A percentile compares a stretch with the other conserved stretches of the same genome.
These are phyloP conservation scores for Dromococcyx pavoninus DNA, from an alignment of 2,797 vertebrate species.

Conservation along the genomic window DNA sequence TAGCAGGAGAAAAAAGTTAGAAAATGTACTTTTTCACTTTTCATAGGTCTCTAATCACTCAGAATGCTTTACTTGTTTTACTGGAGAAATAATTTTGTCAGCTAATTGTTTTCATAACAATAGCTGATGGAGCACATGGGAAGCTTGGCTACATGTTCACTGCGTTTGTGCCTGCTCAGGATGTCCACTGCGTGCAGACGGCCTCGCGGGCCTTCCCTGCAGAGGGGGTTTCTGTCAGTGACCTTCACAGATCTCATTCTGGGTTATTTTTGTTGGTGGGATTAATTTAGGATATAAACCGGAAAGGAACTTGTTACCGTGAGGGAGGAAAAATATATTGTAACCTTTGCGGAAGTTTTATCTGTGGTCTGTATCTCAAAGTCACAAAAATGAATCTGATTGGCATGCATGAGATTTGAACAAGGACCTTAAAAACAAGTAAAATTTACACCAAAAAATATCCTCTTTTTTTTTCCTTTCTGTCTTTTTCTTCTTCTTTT, in stretches of 20 bases:
- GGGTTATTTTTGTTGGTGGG: slow-evolving; percentile 29
- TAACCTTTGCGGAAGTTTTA: not conserved
- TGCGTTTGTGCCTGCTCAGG: slow-evolving; percentile 76
- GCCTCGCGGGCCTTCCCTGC: not conserved
- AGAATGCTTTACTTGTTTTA: not conserved
- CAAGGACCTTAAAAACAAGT: not conserved
- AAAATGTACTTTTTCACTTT: not conserved
- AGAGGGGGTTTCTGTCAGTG: slow-evolving; percentile 2
- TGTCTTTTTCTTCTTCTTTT: not conserved
- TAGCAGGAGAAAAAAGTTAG: not conserved
- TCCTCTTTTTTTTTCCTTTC: not conserved
- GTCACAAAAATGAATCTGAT: not conserved
- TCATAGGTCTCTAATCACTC: not conserved
- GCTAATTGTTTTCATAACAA: slow-evolving; percentile 76
- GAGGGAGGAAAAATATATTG: not conserved
- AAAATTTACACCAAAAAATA: not conserved
- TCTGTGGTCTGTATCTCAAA: not conserved
- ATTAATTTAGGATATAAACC: slow-evolving; percentile 32
- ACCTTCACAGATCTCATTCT: slow-evolving; percentile 6
- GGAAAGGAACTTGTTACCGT: slow-evolving; percentile 8
- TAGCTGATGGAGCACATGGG: slow-evolving; percentile 75
- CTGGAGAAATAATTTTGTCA: slow-evolving; percentile 49
- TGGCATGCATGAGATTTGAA: not conserved
- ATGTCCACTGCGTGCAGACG: slow-evolving; percentile 67
- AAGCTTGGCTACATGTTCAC: slow-evolving; percentile 79